Percentiles rank a stretch among this genome's conserved stretches.
These are phyloP conservation scores for Psophia crepitans DNA, from an alignment of 2,113 vertebrate species.

Conservation along the genomic window DNA sequence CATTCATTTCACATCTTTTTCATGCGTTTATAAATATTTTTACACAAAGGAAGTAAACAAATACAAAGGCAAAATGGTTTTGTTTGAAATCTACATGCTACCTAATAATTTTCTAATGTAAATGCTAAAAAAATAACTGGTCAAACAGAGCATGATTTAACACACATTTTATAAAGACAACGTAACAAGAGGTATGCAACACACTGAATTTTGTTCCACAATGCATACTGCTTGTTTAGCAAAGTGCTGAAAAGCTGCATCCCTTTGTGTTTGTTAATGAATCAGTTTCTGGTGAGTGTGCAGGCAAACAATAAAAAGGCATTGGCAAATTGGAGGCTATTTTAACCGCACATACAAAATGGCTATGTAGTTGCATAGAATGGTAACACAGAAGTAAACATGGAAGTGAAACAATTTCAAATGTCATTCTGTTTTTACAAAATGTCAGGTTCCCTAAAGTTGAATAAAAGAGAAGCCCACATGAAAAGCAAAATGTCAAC, in stretches of 20 bases:
- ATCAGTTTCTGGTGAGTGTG: background rate
- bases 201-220: background rate
- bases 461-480: background rate
- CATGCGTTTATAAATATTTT: constrained; percentile 11
- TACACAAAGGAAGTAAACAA: constrained; percentile 2
- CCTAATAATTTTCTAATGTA: background rate
- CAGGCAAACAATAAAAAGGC: constrained; percentile 59
- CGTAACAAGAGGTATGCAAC: constrained; percentile 11
- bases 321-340: constrained; percentile 39
- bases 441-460: constrained; percentile 7
- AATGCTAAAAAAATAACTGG: background rate
- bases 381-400: constrained; percentile 33
- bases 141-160: background rate
- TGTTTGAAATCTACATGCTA: background rate
- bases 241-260: constrained; percentile 32
- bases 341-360: constrained; percentile 17
- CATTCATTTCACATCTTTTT: background rate
- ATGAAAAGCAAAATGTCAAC: background rate
- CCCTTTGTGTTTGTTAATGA: background rate
- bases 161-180: background rate
- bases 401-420: constrained; percentile 16
- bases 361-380: background rate
- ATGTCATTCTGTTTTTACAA: background rate
- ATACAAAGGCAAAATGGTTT: background rate
- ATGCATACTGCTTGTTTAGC: constrained; percentile 11